These are phyloP conservation scores for Corythornis vintsioides DNA, from an alignment of 2,113 vertebrate species.

Conservation along the genomic window DNA sequence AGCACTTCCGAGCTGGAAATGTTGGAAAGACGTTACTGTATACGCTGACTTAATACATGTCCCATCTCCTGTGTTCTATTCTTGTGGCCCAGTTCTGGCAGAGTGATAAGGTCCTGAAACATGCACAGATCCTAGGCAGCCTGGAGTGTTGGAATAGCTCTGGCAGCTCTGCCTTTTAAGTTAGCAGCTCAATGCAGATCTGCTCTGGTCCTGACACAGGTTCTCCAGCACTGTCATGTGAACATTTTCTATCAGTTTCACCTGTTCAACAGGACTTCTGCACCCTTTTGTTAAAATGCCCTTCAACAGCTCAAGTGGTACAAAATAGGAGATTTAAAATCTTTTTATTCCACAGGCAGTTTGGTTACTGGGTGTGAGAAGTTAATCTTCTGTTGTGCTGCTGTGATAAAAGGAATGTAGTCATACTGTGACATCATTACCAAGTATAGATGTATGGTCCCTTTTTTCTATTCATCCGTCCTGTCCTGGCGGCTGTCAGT, in stretches of 20 bases:
- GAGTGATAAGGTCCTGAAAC: not conserved
- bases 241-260: not conserved
- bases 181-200: not conserved
- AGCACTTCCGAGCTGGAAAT: slow-evolving; percentile 25
- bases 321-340: not conserved
- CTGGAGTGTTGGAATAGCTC: not conserved
- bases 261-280: not conserved
- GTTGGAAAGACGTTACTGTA: slow-evolving; percentile 38
- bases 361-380: not conserved
- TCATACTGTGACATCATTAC: not conserved
- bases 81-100: slow-evolving; percentile 11
- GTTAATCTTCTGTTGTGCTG: not conserved
- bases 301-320: not conserved
- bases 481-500: not conserved
- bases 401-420: not conserved
- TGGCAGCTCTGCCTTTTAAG: not conserved
- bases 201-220: not conserved
- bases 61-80: slow-evolving; percentile 19
- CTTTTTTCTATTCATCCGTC: slow-evolving; percentile 35
- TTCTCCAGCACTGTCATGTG: not conserved
- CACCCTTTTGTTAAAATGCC: not conserved
- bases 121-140: not conserved
- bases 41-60: slow-evolving; percentile 6
- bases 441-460: not conserved
- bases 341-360: not conserved